phyloP scores from a whole-genome alignment of 2,113 vertebrate genomes.

The Tetrao urogallus region DNA sequence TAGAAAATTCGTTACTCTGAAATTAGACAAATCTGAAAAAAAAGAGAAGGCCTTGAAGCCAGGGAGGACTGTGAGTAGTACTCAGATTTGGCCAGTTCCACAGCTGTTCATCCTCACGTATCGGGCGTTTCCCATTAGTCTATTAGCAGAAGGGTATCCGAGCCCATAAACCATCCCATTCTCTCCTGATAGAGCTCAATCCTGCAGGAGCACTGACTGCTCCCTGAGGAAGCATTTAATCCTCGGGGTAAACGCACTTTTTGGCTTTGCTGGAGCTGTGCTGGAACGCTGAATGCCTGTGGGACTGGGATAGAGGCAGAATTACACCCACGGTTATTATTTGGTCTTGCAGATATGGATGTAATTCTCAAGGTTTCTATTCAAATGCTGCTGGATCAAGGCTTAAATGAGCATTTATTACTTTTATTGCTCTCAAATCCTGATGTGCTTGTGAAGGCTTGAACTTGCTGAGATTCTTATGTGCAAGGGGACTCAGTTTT shows the following conservation, averaged over 20 bases:
- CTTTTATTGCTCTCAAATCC: background rate
- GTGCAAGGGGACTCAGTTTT: background rate
- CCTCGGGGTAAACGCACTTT: background rate
- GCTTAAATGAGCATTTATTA: background rate
- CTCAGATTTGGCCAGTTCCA: background rate
- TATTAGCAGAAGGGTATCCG: background rate
- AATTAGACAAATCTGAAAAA: background rate
- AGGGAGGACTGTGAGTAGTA: background rate
- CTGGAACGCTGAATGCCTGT: background rate
- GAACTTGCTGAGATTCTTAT: background rate
- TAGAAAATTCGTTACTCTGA: conserved; percentile 16
- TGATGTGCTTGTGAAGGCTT: background rate
- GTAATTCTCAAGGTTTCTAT: background rate
- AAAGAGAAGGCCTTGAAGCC: background rate
- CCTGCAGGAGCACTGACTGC: background rate
- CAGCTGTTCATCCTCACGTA: rapidly evolving
- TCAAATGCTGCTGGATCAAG: background rate
- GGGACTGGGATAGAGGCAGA: background rate
- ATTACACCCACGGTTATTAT: rapidly evolving
- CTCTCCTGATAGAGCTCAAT: background rate
- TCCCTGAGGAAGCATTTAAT: background rate
- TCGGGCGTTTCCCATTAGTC: background rate
- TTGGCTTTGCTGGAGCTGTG: background rate
- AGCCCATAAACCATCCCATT: background rate
- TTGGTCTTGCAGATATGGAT: background rate